phyloP scores from a whole-genome alignment of 2,888 invertebrate genomes.

The Creontiades dilutus region DNA sequence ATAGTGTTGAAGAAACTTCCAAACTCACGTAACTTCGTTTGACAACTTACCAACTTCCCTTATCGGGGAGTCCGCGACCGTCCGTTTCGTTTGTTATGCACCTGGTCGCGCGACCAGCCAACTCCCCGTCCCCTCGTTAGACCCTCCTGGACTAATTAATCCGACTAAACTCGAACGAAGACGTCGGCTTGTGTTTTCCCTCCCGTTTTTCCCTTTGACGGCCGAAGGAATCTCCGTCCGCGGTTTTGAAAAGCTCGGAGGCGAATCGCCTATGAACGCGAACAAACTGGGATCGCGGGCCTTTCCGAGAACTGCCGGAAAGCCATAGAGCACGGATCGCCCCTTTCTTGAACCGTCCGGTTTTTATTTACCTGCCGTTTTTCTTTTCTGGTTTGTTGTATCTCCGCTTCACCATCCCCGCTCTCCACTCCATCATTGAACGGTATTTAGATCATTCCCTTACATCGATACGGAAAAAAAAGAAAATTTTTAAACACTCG shows the following conservation, averaged over 20 bases:
- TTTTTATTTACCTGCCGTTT: background rate
- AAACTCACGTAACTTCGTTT: no score
- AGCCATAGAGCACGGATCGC: background rate
- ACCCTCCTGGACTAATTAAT: background rate
- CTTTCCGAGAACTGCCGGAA: background rate
- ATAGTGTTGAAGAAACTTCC: no score
- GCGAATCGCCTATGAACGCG: background rate
- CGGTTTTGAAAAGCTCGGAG: constrained; percentile 18
- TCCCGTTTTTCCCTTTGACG: background rate
- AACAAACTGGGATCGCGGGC: background rate
- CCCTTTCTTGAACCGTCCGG: background rate
- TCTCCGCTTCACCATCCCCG: background rate
- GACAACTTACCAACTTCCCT: background rate
- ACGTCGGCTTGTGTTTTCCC: background rate
- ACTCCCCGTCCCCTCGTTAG: background rate
- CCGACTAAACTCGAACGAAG: background rate
- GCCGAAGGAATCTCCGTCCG: background rate
- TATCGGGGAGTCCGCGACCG: background rate
- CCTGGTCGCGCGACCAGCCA: background rate
- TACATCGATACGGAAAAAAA: background rate
- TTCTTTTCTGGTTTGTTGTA: background rate
- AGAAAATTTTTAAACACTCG: background rate
- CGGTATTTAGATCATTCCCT: background rate
- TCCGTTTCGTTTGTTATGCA: background rate
- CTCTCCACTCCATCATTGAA: background rate